A percentile compares a stretch with the other conserved stretches of the same genome.
Conservation (phyloP, 2,797 vertebrate species). For the Nasua narica region DNA sequence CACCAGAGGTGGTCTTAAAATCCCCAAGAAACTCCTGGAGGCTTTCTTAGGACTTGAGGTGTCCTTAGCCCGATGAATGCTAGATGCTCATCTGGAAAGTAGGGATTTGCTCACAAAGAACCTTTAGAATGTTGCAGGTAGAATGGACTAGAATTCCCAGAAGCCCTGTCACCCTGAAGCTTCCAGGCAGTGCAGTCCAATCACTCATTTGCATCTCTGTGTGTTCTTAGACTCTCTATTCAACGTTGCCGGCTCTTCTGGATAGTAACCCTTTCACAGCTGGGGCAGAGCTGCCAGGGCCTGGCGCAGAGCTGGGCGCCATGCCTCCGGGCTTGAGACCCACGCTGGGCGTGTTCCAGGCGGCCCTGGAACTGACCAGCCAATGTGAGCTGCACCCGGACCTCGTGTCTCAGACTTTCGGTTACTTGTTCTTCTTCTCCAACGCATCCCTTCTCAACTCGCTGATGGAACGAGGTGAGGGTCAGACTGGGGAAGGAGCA, state of each 20-base stretch:
- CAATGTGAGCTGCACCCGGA: slow-evolving; percentile 92
- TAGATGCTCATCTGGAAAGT: not conserved
- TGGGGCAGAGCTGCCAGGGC: slow-evolving; percentile 77
- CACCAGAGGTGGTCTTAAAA: not conserved
- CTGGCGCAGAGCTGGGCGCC: slow-evolving; percentile 87
- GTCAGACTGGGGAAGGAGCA: not conserved
- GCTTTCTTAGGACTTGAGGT: not conserved
- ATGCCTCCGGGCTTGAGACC: slow-evolving; percentile 90
- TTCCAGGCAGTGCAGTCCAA: not conserved
- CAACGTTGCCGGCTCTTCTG: slow-evolving; percentile 91
- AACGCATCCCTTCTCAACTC: slow-evolving; percentile 95
- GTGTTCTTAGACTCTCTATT: slow-evolving; percentile 89
- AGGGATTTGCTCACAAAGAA: not conserved
- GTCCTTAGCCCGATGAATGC: not conserved
- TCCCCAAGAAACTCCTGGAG: not conserved
- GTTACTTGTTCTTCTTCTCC: slow-evolving; percentile 97
- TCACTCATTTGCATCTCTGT: slow-evolving; percentile 4
- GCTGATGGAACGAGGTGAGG: slow-evolving; percentile 93
- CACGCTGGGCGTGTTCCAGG: slow-evolving; percentile 91
- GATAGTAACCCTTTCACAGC: slow-evolving; percentile 94
- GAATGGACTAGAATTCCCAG: slow-evolving; percentile 43
- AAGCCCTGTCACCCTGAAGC: not conserved
- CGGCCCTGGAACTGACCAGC: slow-evolving; percentile 89
- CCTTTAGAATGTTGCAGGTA: not conserved
- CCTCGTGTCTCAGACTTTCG: slow-evolving; percentile 95